Percentiles rank a stretch among this genome's conserved stretches.
Evolutionary conservation across 2,797 vertebrate species (phyloP).

Genomic region (Myoxocephalus aenaeus): DNA sequence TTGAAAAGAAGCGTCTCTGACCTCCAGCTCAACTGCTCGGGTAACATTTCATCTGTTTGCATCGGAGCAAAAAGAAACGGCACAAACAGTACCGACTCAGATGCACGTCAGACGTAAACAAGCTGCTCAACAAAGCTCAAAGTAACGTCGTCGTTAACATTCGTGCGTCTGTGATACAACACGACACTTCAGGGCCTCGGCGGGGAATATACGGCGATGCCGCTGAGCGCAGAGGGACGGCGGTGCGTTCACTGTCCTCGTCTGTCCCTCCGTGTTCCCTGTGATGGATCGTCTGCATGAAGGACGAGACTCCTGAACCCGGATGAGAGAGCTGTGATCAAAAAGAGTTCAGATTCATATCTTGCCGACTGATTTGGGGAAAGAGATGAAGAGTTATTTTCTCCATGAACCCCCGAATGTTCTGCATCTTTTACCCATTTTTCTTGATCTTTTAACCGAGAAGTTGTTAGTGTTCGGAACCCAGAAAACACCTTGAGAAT

Average conservation of each 20-base stretch:
- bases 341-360: constrained; percentile 12
- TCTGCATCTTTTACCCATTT: not conserved
- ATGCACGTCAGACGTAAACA: constrained; percentile 24
- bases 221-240: not conserved
- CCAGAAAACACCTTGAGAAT: too few species aligned
- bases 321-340: constrained; percentile 31
- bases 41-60: constrained; percentile 3
- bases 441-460: not conserved
- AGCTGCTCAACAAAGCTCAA: constrained; percentile 52
- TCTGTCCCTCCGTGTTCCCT: constrained; percentile 22
- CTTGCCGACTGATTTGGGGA: constrained; percentile 8
- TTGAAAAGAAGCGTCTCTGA: not conserved
- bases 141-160: constrained; percentile 49
- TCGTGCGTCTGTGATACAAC: constrained; percentile 22
- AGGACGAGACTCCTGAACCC: constrained; percentile 15
- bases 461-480: not conserved
- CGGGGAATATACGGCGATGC: constrained; percentile 11
- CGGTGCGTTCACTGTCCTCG: constrained; percentile 2
- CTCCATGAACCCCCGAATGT: not conserved
- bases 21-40: constrained; percentile 8
- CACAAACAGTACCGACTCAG: too few species aligned
- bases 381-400: not conserved
- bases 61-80: constrained; percentile 29
- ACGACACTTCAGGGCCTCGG: not conserved
- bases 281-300: constrained; percentile 49